Evolutionary conservation across 2,113 vertebrate genomes (phyloP), one percentile per base, ranked within the genome.

Genomic region (Sterna hirundo): DNA sequence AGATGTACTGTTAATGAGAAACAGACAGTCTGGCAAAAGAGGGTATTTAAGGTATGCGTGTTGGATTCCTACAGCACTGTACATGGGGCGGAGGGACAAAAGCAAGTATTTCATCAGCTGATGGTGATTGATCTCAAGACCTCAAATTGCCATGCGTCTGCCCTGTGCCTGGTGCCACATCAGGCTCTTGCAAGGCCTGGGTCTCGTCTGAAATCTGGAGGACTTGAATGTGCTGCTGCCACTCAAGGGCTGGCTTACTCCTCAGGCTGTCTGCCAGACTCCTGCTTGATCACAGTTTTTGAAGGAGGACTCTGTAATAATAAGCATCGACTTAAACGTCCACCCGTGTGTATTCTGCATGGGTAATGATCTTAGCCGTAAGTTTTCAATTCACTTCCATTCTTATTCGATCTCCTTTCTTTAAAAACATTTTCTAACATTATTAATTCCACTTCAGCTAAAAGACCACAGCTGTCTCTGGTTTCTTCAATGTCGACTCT

Each of bases 91-190:
- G 34, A 65, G 15, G 3, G 2, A 30, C 17, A 40, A 80, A 40
- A 34, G 6, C 10, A 29, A 54, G 8, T 15, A 17, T 52, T 58
- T 20, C 40, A 34, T 57, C 40, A 60, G 42, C 51, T 82, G 36
- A 4, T 26, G 34, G 23, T 7, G 70, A 10, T 1, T 22, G 68
- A 23, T 70, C 19, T 42, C 12, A 57, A 30, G 60, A 3, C 27
- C 34, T 58, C 22, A 20, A 12, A 23, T 27, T 36, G 26, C 22
- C n/a, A 3, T 4, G 27, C 27, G 44, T 40, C 30, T 69, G 30
- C 22, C n/a, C 23, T 14, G 3, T 27, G 36, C 20, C 36, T 3
- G 4, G 61, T 92, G 57, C 62, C 58, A 34, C 1, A 0, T 17
- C 60, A 40, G 38, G 34, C 30, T 54, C 0, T 5, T 19, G 44